Conservation (phyloP, 2,113 vertebrate species). For the Petaurus breviceps region DNA sequence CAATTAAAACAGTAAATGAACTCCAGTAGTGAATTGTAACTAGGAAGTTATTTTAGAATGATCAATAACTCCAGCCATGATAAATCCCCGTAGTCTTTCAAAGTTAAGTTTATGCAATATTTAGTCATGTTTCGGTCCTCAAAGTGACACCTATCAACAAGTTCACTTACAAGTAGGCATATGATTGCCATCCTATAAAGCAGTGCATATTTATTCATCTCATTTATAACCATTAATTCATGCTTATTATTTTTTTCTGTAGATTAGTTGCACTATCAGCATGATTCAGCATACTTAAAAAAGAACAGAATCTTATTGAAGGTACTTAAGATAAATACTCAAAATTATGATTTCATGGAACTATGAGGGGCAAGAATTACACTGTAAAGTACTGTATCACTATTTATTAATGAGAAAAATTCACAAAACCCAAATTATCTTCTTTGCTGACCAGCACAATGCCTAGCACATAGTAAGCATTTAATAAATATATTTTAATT, state of each 20-base stretch:
- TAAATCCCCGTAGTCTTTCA: neutral
- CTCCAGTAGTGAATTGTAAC: neutral
- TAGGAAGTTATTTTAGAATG: neutral
- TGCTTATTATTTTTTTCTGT: neutral
- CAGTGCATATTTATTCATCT: neutral
- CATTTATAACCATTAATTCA: neutral
- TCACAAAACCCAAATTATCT: neutral
- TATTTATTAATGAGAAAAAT: neutral
- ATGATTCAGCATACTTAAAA: neutral
- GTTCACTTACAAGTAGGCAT: neutral
- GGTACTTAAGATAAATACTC: neutral
- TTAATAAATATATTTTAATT: neutral
- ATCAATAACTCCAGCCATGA: neutral
- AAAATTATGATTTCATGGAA: neutral
- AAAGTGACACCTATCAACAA: neutral
- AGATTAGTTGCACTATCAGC: neutral
- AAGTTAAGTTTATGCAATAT: neutral
- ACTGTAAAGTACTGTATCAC: neutral
- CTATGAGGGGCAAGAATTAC: neutral
- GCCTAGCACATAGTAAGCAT: neutral
- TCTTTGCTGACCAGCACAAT: neutral
- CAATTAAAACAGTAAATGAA: neutral
- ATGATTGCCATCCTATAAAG: neutral
- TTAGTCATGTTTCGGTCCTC: neutral
- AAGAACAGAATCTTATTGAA: neutral